Evolutionary conservation across 92 coral and sea anemone species (phyloP).

Genomic region (Zoanthus solanderi): DNA sequence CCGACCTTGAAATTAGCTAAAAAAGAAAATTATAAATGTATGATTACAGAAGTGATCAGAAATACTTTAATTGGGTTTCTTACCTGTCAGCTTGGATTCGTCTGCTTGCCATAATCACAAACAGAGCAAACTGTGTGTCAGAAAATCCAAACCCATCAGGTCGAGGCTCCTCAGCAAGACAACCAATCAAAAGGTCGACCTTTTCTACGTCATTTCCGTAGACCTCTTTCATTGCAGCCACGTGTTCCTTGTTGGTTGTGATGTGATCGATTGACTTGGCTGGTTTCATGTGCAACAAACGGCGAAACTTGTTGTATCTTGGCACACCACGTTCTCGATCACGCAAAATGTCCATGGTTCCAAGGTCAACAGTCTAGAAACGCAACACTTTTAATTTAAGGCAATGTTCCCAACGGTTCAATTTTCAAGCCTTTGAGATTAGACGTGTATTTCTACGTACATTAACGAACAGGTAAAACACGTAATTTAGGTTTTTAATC

Average conservation of each 20-base stretch:
- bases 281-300: conserved; percentile 69
- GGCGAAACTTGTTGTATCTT: conserved; percentile 81
- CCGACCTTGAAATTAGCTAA: no score
- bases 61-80: not conserved
- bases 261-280: conserved; percentile 78
- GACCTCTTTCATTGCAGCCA: conserved; percentile 66
- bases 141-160: conserved; percentile 91
- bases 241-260: conserved; percentile 77
- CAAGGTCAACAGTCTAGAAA: conserved; percentile 73
- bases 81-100: conserved; percentile 82
- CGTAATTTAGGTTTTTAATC: no score
- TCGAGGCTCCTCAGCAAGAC: conserved; percentile 86
- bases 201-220: conserved; percentile 81
- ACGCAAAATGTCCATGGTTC: conserved; percentile 80
- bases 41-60: not conserved
- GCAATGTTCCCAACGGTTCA: not conserved
- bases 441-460: no score
- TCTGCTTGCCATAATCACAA: conserved; percentile 85
- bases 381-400: not conserved
- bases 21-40: not conserved
- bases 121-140: conserved; percentile 77
- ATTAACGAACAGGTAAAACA: no score
- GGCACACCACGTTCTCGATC: conserved; percentile 92
- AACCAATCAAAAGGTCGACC: conserved; percentile 82
- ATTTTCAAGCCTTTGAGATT: not conserved